Evolutionary conservation across 1,140 invertebrate genomes (phyloP).

Genomic region (Ceratosolen fusciceps): DNA sequence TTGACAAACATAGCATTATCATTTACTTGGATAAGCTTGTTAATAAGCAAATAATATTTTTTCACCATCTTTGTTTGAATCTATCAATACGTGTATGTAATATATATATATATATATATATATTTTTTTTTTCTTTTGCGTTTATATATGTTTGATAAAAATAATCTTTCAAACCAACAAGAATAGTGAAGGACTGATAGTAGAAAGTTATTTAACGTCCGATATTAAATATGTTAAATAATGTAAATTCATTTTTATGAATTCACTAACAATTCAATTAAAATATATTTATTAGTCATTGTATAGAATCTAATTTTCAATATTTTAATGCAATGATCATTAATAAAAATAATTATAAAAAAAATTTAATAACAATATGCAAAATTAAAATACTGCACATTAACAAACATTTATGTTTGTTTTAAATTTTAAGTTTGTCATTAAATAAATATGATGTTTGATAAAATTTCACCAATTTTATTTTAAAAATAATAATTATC

Average conservation of each 20-base stretch:
- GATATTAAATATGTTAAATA: not conserved
- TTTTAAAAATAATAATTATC: too few relatives aligned
- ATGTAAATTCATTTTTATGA: too few relatives aligned
- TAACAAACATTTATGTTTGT: too few relatives aligned
- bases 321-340: too few relatives aligned
- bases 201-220: not conserved
- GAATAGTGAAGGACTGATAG: not conserved
- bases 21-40: slow-evolving; percentile 33
- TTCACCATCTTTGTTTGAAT: not conserved
- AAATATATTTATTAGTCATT: too few relatives aligned
- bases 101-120: not conserved
- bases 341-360: too few relatives aligned
- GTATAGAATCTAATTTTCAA: too few relatives aligned
- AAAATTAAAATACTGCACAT: too few relatives aligned
- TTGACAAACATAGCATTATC: slow-evolving; percentile 42
- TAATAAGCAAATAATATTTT: slow-evolving; percentile 43
- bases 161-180: not conserved
- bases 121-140: not conserved
- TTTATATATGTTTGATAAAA: slow-evolving; percentile 2
- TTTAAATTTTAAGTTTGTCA: too few relatives aligned
- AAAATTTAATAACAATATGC: too few relatives aligned
- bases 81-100: not conserved
- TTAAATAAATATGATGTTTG: too few relatives aligned
- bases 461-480: too few relatives aligned
- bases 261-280: not conserved